phyloP scores from a whole-genome alignment of 2,888 invertebrate genomes.

The Thecocarcelia acutangulata region DNA sequence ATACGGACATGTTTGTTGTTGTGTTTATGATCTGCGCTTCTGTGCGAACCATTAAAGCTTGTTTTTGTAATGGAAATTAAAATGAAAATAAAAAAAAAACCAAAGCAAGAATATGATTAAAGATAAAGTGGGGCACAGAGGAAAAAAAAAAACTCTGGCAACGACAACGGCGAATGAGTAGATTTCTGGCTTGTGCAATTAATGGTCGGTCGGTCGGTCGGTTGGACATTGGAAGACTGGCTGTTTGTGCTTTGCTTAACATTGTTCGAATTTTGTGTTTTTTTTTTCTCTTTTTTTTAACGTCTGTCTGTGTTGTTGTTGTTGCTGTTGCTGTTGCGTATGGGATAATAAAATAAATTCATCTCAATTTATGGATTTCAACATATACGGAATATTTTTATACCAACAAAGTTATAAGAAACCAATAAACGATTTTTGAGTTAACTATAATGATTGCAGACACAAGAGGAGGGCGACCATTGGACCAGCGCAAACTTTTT shows the following conservation, averaged over 20 bases:
- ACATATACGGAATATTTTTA: slow-evolving; percentile 61
- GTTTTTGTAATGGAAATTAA: slow-evolving; percentile 60
- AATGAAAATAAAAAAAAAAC: slow-evolving; percentile 38
- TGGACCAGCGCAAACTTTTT: background rate
- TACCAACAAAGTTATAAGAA: slow-evolving; percentile 61
- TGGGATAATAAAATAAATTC: slow-evolving; percentile 66
- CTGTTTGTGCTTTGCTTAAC: slow-evolving; percentile 34
- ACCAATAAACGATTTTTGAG: slow-evolving; percentile 60
- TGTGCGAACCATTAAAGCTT: slow-evolving; percentile 58
- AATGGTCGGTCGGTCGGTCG: slow-evolving; percentile 62
- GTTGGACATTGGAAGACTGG: slow-evolving; percentile 62
- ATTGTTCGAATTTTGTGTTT: slow-evolving; percentile 10
- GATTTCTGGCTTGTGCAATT: slow-evolving; percentile 52
- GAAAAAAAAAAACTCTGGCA: background rate
- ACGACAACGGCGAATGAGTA: slow-evolving; percentile 13
- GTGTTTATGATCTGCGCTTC: slow-evolving; percentile 54
- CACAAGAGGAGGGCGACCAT: slow-evolving; percentile 5
- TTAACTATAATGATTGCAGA: slow-evolving; percentile 23
- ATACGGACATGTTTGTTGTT: slow-evolving; percentile 36
- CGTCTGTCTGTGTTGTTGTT: slow-evolving; percentile 27
- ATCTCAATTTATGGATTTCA: slow-evolving; percentile 68
- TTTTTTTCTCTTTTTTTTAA: slow-evolving; percentile 17
- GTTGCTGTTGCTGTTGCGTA: slow-evolving; percentile 42
- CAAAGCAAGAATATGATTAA: background rate
- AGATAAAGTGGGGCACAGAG: background rate